Conservation (phyloP, 1,140 invertebrate species). For the Pachypeltis micranthus region DNA sequence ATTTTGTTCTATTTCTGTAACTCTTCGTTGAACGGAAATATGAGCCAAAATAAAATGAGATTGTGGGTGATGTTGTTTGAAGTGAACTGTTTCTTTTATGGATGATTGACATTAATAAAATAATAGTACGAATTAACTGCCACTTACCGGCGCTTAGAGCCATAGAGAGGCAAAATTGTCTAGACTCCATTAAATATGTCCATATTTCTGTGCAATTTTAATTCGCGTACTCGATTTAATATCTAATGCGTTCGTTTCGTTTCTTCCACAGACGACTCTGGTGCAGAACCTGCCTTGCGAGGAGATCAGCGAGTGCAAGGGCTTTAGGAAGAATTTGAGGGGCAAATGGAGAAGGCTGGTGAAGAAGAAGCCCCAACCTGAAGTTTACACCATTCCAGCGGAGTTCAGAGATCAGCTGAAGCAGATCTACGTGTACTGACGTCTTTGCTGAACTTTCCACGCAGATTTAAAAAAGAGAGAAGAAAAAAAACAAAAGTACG, state of each 20-base stretch:
- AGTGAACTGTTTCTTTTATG: too few species aligned
- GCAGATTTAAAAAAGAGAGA: not conserved
- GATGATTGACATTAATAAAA: too few species aligned
- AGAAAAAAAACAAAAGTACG: not conserved
- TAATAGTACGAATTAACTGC: too few species aligned
- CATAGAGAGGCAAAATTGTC: too few species aligned
- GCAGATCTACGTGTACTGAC: constrained; percentile 77
- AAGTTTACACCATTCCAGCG: constrained; percentile 69
- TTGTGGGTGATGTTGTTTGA: too few species aligned
- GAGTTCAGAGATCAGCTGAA: constrained; percentile 76
- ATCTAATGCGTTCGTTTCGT: constrained; percentile 14
- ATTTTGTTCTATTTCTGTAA: too few species aligned
- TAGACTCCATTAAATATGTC: too few species aligned
- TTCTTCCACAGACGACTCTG: constrained; percentile 37
- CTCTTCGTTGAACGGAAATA: too few species aligned
- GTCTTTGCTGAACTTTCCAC: not conserved
- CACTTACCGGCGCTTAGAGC: too few species aligned
- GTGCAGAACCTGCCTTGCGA: constrained; percentile 57
- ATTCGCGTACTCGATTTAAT: not conserved
- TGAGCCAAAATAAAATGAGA: too few species aligned
- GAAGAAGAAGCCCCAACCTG: constrained; percentile 63
- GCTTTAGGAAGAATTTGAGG: constrained; percentile 67
- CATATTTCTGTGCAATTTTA: too few species aligned
- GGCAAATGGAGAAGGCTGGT: constrained; percentile 68
- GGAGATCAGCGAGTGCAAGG: constrained; percentile 52